Evolutionary conservation across 2,797 vertebrate genomes (phyloP), one percentile per base, ranked within the genome.

Genomic region (Enteromius anoplus): DNA sequence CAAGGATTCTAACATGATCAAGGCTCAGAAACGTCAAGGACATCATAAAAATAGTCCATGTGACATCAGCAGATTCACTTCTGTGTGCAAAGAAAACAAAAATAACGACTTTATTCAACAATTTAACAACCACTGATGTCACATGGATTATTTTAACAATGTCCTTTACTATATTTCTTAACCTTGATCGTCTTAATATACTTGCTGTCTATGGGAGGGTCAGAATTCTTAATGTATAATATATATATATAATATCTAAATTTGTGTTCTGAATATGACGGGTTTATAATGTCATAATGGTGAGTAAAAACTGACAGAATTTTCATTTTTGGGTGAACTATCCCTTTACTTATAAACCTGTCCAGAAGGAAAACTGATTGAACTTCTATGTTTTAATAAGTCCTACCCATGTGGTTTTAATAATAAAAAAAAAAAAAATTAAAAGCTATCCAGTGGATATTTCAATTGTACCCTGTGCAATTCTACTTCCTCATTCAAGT

Each of bases 401-500:
- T 17, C 23, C 17, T 15, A 21, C 60, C n/a, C 47, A 40, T 29
- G 11, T 65, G 62, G 17, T 68, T 82, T 37, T 68, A 5, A 42
- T 42, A 2, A n/a, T n/a, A n/a, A n/a, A n/a, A n/a, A n/a, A n/a
- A n/a, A n/a, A 76, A 71, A n/a, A 17, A 26, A 32, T 14, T 17
- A 23, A 70, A 69, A n/a, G 47, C 5, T 4, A 72, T 32, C 71
- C 14, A 6, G 10, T 23, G 32, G 70, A 60, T 75, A 29, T 78
- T 85, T 73, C 40, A 42, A 49, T 47, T 53, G 12, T 37, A 42
- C 1, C 32, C 12, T 9, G 49, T 23, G 42, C 5, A 45, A 7
- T 73, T 73, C 14, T 49, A 8, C 21, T 53, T 77, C 34, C 21
- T 62, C n/a, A 32, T 26, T 71, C 68, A 23, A n/a, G 58, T 72